phyloP scores from a whole-genome alignment of 1,140 invertebrate species.

The Ooceraea biroi region DNA sequence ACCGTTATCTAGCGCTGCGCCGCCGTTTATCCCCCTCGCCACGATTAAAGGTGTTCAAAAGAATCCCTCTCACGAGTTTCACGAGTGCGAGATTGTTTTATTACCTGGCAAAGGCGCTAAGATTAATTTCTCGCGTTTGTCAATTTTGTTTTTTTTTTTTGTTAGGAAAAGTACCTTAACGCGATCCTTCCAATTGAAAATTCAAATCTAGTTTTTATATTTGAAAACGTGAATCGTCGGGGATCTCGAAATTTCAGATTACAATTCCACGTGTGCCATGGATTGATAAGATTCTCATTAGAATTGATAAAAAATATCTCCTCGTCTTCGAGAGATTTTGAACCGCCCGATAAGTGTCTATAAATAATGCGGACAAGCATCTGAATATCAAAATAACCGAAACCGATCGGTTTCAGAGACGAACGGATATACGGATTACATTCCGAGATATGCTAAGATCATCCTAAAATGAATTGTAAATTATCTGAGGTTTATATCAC shows the following conservation, averaged over 20 bases:
- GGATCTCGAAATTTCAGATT: too few relatives aligned
- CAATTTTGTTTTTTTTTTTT: background rate
- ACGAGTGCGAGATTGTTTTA: background rate
- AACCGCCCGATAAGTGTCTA: background rate
- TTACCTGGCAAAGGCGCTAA: background rate
- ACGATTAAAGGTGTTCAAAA: background rate
- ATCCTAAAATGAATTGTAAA: constrained; percentile 23
- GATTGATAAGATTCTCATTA: background rate
- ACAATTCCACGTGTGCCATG: too few relatives aligned
- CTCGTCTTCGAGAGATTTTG: constrained; percentile 15
- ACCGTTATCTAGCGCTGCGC: constrained; percentile 68
- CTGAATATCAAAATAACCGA: constrained; percentile 44
- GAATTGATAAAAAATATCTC: too few relatives aligned
- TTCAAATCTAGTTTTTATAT: background rate
- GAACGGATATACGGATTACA: background rate
- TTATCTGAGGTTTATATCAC: background rate
- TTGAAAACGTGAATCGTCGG: too few relatives aligned
- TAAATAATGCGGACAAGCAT: constrained; percentile 36
- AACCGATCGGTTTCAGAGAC: background rate
- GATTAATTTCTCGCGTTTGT: constrained; percentile 1
- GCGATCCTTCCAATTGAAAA: background rate
- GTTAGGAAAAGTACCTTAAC: background rate
- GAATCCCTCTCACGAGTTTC: background rate
- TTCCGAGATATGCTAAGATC: constrained; percentile 30
- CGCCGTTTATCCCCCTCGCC: constrained; percentile 55